Conservation (phyloP, 2,113 vertebrate species). For the Epinephelus lanceolatus region DNA sequence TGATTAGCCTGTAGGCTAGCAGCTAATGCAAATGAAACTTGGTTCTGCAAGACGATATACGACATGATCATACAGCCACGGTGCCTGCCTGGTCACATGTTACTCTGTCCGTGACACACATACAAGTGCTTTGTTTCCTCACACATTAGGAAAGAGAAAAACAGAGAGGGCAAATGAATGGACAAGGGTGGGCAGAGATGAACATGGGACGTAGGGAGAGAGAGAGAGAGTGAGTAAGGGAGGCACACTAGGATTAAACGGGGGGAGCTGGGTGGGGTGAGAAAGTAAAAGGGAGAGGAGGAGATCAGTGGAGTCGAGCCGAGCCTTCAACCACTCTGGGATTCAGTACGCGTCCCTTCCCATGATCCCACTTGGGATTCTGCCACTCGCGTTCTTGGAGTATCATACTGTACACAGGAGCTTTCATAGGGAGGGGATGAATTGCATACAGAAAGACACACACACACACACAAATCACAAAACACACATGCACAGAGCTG, state of each 20-base stretch:
- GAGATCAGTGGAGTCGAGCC: constrained; percentile 39
- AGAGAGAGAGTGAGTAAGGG: constrained; percentile 17
- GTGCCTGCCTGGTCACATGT: constrained; percentile 13
- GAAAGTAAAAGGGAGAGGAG: constrained; percentile 40
- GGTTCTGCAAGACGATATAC: constrained; percentile 19
- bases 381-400: constrained; percentile 61
- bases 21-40: constrained; percentile 42
- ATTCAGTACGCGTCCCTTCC: constrained; percentile 56
- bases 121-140: constrained; percentile 35
- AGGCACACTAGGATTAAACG: constrained; percentile 53
- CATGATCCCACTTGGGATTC: constrained; percentile 68
- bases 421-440: constrained; percentile 47
- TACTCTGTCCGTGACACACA: constrained; percentile 28
- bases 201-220: constrained; percentile 21
- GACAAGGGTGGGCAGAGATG: constrained; percentile 50
- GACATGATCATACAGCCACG: neutral
- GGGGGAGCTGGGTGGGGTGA: constrained; percentile 24
- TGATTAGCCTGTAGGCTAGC: constrained; percentile 34
- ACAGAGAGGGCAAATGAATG: constrained; percentile 35
- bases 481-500: constrained; percentile 33
- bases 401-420: constrained; percentile 52
- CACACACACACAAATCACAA: constrained; percentile 23
- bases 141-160: constrained; percentile 18
- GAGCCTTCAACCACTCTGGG: constrained; percentile 51
- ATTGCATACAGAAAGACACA: constrained; percentile 33